Evolutionary conservation across 2,797 vertebrate genomes (phyloP).

Genomic region (Syncerus caffer): DNA sequence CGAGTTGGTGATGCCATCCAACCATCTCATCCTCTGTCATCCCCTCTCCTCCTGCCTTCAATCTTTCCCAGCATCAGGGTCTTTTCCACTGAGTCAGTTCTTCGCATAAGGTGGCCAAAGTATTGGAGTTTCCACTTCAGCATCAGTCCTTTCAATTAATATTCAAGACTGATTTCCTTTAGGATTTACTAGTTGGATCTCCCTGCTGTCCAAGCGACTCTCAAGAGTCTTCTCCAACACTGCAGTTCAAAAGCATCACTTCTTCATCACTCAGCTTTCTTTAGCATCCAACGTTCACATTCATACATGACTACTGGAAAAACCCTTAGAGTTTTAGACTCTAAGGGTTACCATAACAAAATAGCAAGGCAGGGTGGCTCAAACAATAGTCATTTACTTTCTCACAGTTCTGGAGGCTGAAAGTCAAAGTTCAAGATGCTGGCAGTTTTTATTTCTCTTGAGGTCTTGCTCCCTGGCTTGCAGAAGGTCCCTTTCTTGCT

Average conservation of each 20-base stretch:
- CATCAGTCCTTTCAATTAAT: neutral
- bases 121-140: neutral
- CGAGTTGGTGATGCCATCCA: neutral
- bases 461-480: neutral
- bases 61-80: neutral
- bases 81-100: neutral
- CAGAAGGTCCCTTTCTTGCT: neutral
- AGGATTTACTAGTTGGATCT: neutral
- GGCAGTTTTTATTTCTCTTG: neutral
- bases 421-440: neutral
- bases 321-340: neutral
- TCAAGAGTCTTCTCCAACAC: neutral
- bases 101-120: neutral
- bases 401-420: neutral
- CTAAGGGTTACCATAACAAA: neutral
- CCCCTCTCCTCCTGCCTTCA: neutral
- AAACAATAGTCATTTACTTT: neutral
- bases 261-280: neutral
- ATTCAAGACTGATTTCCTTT: neutral
- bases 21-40: neutral
- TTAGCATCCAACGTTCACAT: neutral
- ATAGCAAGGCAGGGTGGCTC: neutral
- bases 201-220: neutral
- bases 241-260: neutral
- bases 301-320: neutral